phyloP scores from a whole-genome alignment of 2,797 vertebrate genomes.

The Uromys caudimaculatus region DNA sequence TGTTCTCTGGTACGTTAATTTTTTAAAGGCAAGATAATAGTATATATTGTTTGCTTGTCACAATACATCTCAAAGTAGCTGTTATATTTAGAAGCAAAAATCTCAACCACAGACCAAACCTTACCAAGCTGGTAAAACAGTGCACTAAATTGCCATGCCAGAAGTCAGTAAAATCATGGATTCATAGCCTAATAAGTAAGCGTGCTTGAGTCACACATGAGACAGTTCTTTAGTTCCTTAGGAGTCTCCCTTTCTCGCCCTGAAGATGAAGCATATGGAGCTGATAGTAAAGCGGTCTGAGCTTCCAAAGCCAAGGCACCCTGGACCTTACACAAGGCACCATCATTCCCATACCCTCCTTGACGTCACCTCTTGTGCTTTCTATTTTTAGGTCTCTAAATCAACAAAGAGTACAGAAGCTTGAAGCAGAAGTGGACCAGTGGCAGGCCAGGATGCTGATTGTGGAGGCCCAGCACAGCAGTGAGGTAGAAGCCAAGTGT shows the following conservation, averaged over 20 bases:
- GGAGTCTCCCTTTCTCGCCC: background rate
- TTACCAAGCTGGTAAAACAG: background rate
- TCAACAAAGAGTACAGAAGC: constrained; percentile 84
- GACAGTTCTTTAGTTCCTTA: background rate
- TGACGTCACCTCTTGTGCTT: background rate
- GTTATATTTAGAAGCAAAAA: constrained; percentile 4
- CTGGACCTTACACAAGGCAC: background rate
- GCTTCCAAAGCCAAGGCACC: background rate
- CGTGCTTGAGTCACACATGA: background rate
- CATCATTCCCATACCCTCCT: background rate
- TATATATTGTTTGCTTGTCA: constrained; percentile 2
- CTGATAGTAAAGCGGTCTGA: background rate
- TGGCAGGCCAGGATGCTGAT: constrained; percentile 83
- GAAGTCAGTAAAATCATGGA: background rate
- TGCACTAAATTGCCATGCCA: background rate
- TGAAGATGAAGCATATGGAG: background rate
- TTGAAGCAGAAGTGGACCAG: constrained; percentile 87
- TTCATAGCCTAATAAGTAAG: background rate
- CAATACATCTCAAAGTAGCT: constrained; percentile 14
- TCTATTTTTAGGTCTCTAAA: constrained; percentile 80
- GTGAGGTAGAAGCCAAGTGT: constrained; percentile 80
- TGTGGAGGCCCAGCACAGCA: constrained; percentile 77
- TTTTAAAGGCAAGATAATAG: background rate
- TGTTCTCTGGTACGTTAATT: background rate
- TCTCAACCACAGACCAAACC: background rate